Percentiles rank a stretch among this genome's conserved stretches.
Evolutionary conservation across 2,888 invertebrate genomes (phyloP).

Genomic region (Euzophera pinguis): DNA sequence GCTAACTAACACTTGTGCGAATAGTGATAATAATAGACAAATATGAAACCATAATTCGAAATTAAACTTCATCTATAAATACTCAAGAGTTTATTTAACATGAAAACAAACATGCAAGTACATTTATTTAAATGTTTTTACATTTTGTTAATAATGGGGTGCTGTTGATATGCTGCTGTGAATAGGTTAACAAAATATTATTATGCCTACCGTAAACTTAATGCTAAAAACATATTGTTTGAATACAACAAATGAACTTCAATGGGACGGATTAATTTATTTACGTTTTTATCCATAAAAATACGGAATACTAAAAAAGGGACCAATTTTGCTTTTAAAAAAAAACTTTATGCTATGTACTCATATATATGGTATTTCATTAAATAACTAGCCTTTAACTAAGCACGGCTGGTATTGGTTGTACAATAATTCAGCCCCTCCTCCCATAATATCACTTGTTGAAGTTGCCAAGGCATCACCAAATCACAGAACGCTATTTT

Average conservation of each 20-base stretch:
- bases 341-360: conserved; percentile 17
- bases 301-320: conserved; percentile 38
- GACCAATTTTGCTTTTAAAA: conserved; percentile 26
- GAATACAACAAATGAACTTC: conserved; percentile 32
- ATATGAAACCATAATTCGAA: not conserved
- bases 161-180: conserved; percentile 65
- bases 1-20: too few relatives aligned
- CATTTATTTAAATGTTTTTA: conserved; percentile 61
- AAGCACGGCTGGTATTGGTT: conserved; percentile 27
- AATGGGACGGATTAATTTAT: conserved; percentile 52
- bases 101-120: conserved; percentile 75
- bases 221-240: conserved; percentile 35
- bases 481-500: conserved; percentile 66
- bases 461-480: conserved; percentile 61
- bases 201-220: conserved; percentile 40
- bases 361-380: not conserved
- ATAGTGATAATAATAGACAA: too few relatives aligned
- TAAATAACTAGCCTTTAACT: conserved; percentile 25
- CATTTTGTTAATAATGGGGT: conserved; percentile 53
- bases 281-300: conserved; percentile 25
- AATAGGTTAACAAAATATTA: conserved; percentile 51
- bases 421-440: conserved; percentile 32
- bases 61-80: conserved; percentile 24
- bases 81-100: conserved; percentile 61
- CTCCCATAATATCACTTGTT: conserved; percentile 50